Conservation (phyloP, 2,888 invertebrate species). For the Oligia strigilis region DNA sequence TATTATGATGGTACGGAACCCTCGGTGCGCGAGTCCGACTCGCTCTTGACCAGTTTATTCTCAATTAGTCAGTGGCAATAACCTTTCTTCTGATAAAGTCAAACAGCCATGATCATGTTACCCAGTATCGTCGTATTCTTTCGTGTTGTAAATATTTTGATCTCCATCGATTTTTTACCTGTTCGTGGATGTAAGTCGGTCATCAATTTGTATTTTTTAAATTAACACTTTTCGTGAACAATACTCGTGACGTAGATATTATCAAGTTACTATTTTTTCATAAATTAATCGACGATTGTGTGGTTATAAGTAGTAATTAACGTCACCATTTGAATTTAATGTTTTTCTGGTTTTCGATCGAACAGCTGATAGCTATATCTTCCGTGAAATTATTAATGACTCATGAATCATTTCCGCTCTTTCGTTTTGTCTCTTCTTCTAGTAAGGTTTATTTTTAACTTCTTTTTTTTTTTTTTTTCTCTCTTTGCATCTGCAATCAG, state of each 20-base stretch:
- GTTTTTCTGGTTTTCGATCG: neutral
- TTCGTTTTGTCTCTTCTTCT: neutral
- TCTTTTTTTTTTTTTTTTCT: too few species aligned
- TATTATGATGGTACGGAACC: too few species aligned
- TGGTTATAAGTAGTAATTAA: neutral
- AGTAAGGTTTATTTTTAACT: too few species aligned
- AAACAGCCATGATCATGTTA: neutral
- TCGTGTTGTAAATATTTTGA: constrained; percentile 3
- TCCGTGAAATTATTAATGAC: constrained; percentile 5
- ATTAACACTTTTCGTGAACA: neutral
- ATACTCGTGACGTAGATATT: neutral
- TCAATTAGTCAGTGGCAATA: too few species aligned
- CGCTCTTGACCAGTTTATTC: too few species aligned
- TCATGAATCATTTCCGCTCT: neutral
- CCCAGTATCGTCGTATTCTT: neutral
- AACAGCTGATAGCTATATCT: neutral
- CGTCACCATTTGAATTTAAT: neutral
- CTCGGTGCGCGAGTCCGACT: too few species aligned
- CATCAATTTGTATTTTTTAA: neutral
- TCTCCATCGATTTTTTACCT: neutral
- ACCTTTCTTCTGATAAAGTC: neutral
- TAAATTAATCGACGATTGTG: neutral
- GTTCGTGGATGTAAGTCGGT: too few species aligned
- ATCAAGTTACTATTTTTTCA: neutral
- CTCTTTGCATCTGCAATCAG: too few species aligned